Evolutionary conservation across 2,888 invertebrate genomes (phyloP).

Genomic region (Clunio marinus): DNA sequence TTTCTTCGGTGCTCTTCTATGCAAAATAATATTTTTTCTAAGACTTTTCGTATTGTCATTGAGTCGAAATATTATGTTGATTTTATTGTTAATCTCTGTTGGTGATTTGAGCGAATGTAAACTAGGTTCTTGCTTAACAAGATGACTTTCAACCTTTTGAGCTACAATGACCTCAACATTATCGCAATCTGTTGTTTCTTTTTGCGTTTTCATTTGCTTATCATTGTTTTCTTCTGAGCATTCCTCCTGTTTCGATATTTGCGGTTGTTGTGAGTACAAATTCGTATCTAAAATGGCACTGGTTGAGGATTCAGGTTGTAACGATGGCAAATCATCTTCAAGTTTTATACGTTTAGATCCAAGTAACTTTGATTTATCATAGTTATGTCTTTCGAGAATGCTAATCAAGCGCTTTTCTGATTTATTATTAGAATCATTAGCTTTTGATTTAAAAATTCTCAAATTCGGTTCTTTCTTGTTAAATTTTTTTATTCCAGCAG

Average conservation of each 20-base stretch:
- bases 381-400: slow-evolving; percentile 23
- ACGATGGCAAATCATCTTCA: background rate
- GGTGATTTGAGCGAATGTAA: background rate
- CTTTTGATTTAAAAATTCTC: background rate
- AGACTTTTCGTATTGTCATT: slow-evolving; percentile 19
- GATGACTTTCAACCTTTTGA: background rate
- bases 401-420: background rate
- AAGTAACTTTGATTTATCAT: too few relatives aligned
- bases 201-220: background rate
- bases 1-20: slow-evolving; percentile 24
- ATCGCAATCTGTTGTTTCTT: slow-evolving; percentile 18
- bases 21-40: slow-evolving; percentile 25
- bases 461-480: too few relatives aligned
- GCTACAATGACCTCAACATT: slow-evolving; percentile 17
- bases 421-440: background rate
- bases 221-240: background rate
- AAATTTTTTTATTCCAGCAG: too few relatives aligned
- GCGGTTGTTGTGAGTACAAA: background rate
- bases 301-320: background rate
- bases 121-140: slow-evolving; percentile 20
- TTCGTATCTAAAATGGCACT: background rate
- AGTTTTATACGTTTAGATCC: background rate
- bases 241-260: background rate
- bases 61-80: slow-evolving; percentile 28
- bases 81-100: slow-evolving; percentile 25